These are phyloP conservation scores for Xestia ashworthii DNA, from an alignment of 2,888 invertebrate genomes.

Conservation along the genomic window DNA sequence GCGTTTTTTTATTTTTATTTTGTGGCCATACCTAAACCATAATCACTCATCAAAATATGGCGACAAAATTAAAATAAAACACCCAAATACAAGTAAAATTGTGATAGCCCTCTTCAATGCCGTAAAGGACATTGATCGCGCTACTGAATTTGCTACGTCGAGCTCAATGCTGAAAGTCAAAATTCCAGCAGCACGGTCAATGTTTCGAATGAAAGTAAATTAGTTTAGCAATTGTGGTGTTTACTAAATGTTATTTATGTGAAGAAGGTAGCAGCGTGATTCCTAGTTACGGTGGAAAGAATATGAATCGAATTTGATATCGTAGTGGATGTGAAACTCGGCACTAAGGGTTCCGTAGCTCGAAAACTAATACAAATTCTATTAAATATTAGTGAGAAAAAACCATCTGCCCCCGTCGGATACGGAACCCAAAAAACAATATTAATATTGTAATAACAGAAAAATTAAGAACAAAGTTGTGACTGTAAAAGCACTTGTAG, in stretches of 20 bases:
- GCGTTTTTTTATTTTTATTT: too few relatives aligned
- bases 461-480: conserved; percentile 51
- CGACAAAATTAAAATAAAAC: too few relatives aligned
- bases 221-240: conserved; percentile 50
- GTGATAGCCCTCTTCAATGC: neutral
- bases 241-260: conserved; percentile 49
- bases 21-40: too few relatives aligned
- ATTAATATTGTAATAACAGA: conserved; percentile 9
- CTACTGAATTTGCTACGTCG: neutral
- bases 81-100: too few relatives aligned
- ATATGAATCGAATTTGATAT: conserved; percentile 56
- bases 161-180: neutral
- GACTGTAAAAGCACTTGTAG: conserved; percentile 52
- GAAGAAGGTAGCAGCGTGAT: conserved; percentile 13
- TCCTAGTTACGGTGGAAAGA: conserved; percentile 19
- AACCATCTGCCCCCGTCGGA: neutral
- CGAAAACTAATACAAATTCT: neutral
- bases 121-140: neutral
- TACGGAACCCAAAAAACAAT: conserved; percentile 12
- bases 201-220: conserved; percentile 29
- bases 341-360: conserved; percentile 23
- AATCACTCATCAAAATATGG: too few relatives aligned
- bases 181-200: neutral
- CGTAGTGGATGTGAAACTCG: conserved; percentile 4
- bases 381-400: conserved; percentile 7